Evolutionary conservation across 1,140 invertebrate species (phyloP), one percentile per base, ranked within the genome.

Genomic region (Babylonia areolata): DNA sequence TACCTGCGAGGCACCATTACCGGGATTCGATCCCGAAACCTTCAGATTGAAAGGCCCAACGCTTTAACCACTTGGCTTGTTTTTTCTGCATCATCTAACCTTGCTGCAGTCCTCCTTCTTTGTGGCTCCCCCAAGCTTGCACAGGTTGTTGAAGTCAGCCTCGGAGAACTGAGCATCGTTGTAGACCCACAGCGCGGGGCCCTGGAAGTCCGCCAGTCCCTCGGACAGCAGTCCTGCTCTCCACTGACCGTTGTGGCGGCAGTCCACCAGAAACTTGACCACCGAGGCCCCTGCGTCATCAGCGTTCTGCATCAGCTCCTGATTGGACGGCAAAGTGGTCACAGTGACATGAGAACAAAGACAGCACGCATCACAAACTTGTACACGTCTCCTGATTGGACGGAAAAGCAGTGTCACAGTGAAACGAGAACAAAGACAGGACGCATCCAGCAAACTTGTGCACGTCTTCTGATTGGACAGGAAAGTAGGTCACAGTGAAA

Each of bases 301-400:
- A 78, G 93, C 92, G 86, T 98, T 93, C 81, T 93, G 92, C 31
- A 93, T 81, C 20, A 93, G 81, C 86, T 93, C 92, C 86, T 79
- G 77, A 37, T 20, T n/a, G n/a, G n/a, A n/a, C n/a, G n/a, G n/a
- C n/a, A n/a, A n/a, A n/a, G n/a, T n/a, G n/a, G n/a, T n/a, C n/a
- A n/a, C n/a, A n/a, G n/a, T n/a, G n/a, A n/a, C n/a, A n/a, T n/a
- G n/a, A n/a, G n/a, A n/a, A n/a, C n/a, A n/a, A n/a, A n/a, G n/a
- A n/a, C n/a, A n/a, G n/a, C n/a, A n/a, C n/a, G n/a, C n/a, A n/a
- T n/a, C n/a, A n/a, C n/a, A n/a, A n/a, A n/a, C n/a, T n/a, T n/a
- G n/a, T n/a, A n/a, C n/a, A n/a, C n/a, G n/a, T n/a, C n/a, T n/a
- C n/a, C n/a, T n/a, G n/a, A n/a, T n/a, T n/a, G n/a, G n/a, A n/a